phyloP scores from a whole-genome alignment of 2,113 vertebrate genomes.

The Deroptyus accipitrinus region DNA sequence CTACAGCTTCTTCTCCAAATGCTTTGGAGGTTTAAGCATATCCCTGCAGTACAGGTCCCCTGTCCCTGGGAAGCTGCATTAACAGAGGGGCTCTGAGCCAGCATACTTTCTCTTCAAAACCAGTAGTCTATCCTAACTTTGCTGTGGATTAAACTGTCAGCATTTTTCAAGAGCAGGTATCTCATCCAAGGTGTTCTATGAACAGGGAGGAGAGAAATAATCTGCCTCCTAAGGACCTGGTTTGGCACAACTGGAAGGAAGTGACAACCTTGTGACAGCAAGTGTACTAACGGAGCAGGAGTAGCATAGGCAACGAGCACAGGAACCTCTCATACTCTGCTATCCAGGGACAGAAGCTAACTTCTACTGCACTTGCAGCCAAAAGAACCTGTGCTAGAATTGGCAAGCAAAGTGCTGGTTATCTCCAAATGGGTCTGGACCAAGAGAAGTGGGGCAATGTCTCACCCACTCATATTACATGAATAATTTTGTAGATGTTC shows the following conservation, averaged over 20 bases:
- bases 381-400: neutral
- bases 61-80: neutral
- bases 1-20: neutral
- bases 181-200: neutral
- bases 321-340: neutral
- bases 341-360: neutral
- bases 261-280: neutral
- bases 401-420: neutral
- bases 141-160: neutral
- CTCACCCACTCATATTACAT: neutral
- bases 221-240: neutral
- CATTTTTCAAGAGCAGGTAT: neutral
- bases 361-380: neutral
- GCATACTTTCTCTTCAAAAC: neutral
- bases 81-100: neutral
- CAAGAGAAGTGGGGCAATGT: neutral
- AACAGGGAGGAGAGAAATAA: neutral
- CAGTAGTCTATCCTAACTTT: neutral
- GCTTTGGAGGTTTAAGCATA: neutral
- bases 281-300: neutral
- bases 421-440: neutral
- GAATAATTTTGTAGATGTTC: neutral
- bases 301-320: neutral
- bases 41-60: neutral
- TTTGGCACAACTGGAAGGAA: neutral